Evolutionary conservation across 1,140 invertebrate species (phyloP).

Genomic region (Tachypleus tridentatus): DNA sequence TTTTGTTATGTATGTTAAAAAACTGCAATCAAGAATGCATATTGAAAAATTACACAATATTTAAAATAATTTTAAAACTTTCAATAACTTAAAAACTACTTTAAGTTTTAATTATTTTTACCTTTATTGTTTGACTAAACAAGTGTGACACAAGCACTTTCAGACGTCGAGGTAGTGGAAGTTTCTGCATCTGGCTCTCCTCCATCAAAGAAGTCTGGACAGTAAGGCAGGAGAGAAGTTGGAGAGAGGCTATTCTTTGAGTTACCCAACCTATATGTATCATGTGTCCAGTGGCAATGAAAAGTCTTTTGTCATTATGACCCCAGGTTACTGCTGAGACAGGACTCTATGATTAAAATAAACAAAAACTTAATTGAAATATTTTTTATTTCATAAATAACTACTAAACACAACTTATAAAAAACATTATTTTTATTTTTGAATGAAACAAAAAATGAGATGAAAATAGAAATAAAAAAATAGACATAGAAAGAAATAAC

Average conservation of each 20-base stretch:
- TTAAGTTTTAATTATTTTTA: constrained; percentile 32
- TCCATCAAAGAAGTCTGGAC: constrained; percentile 45
- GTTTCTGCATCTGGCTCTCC: constrained; percentile 43
- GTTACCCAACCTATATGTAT: constrained; percentile 80
- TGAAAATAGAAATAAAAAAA: too few relatives aligned
- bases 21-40: too few relatives aligned
- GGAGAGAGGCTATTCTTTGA: constrained; percentile 72
- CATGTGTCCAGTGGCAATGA: constrained; percentile 70
- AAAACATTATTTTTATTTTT: too few relatives aligned
- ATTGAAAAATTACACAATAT: too few relatives aligned
- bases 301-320: constrained; percentile 87
- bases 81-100: too few relatives aligned
- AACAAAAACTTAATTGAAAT: not conserved
- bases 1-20: too few relatives aligned
- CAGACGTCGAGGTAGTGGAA: constrained; percentile 75
- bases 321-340: constrained; percentile 94
- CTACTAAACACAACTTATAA: too few relatives aligned
- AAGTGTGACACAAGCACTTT: constrained; percentile 70
- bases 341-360: constrained; percentile 30
- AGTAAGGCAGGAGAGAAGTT: constrained; percentile 70
- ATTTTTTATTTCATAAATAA: too few relatives aligned
- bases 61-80: too few relatives aligned
- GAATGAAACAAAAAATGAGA: too few relatives aligned
- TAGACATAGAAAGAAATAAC: too few relatives aligned
- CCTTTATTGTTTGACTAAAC: constrained; percentile 90